A percentile compares a stretch with the other conserved stretches of the same genome.
phyloP scores from a whole-genome alignment of 2,797 vertebrate species.

The Sebastes reedi region DNA sequence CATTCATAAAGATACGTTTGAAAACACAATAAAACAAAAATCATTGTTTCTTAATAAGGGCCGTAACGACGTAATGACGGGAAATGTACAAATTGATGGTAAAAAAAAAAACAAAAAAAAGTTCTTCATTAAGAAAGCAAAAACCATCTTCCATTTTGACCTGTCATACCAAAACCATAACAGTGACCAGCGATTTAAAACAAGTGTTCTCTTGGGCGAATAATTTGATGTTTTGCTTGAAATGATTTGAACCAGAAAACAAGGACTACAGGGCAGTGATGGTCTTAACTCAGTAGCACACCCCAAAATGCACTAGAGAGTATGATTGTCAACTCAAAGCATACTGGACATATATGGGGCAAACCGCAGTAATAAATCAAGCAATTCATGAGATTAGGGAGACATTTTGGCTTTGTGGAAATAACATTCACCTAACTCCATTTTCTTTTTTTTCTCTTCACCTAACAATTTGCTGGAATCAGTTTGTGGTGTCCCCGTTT shows the following conservation, averaged over 20 bases:
- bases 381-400: conserved; percentile 5
- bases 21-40: conserved; percentile 7
- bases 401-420: conserved; percentile 41
- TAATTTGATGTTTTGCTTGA: not conserved
- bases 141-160: not conserved
- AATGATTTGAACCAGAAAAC: conserved; percentile 1
- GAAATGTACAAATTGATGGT: not conserved
- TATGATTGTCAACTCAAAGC: conserved; percentile 72
- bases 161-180: not conserved
- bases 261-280: conserved; percentile 2
- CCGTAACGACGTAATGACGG: not conserved
- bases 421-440: conserved; percentile 33
- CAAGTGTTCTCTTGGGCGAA: not conserved
- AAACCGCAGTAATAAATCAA: conserved; percentile 48
- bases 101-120: not conserved
- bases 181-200: not conserved
- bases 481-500: not conserved
- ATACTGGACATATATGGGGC: conserved; percentile 40
- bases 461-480: not conserved
- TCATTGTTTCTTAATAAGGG: not conserved
- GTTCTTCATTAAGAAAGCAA: not conserved
- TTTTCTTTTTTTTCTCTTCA: not conserved
- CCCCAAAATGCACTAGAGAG: conserved; percentile 18
- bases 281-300: conserved; percentile 25
- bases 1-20: conserved; percentile 35